Conservation (phyloP, 2,888 invertebrate genomes). For the Coelopa pilipes region DNA sequence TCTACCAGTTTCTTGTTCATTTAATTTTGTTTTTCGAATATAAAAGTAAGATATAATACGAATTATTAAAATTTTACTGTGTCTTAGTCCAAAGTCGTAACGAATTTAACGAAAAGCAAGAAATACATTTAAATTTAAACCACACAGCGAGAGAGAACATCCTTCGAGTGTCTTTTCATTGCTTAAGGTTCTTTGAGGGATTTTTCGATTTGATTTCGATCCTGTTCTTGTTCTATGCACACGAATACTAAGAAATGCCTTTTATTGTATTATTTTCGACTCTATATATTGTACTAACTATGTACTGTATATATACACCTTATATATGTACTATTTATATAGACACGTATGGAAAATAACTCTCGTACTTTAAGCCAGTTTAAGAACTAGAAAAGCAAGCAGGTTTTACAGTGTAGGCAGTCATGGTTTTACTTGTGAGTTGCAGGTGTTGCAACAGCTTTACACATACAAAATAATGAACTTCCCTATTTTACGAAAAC, state of each 20-base stretch:
- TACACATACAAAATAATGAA: constrained; percentile 28
- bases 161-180: background rate
- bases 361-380: background rate
- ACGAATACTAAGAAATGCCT: constrained; percentile 37
- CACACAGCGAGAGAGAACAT: constrained; percentile 14
- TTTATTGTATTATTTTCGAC: constrained; percentile 32
- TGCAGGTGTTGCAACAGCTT: constrained; percentile 27
- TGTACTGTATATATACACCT: constrained; percentile 10
- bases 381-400: background rate
- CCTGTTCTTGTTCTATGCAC: constrained; percentile 14
- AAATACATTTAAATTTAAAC: background rate
- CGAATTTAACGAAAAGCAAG: constrained; percentile 54
- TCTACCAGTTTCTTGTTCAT: constrained; percentile 29
- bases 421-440: background rate
- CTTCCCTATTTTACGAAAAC: constrained; percentile 31
- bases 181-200: background rate
- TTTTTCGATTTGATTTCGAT: background rate
- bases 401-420: no score
- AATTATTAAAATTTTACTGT: constrained; percentile 58
- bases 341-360: constrained; percentile 12
- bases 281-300: constrained; percentile 1
- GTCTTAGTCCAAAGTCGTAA: constrained; percentile 68
- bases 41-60: background rate
- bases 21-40: constrained; percentile 31
- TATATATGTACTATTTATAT: constrained; percentile 27